Percentiles rank a stretch among this genome's conserved stretches.
Evolutionary conservation across 2,888 invertebrate species (phyloP).

Genomic region (Diogma glabrata): DNA sequence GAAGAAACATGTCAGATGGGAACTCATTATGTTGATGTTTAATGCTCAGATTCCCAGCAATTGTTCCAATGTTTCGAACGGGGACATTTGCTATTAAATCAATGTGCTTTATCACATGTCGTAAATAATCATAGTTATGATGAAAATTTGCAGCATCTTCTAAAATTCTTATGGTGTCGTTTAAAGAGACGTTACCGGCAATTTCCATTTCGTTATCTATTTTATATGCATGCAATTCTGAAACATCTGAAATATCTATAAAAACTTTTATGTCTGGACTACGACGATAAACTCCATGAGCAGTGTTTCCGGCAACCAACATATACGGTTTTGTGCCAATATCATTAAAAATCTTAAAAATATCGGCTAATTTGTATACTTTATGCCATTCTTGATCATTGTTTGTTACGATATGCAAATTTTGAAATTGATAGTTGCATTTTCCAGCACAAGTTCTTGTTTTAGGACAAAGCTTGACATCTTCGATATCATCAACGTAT

Average conservation of each 20-base stretch:
- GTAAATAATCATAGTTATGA: constrained; percentile 46
- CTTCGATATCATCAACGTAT: constrained; percentile 24
- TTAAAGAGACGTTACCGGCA: constrained; percentile 41
- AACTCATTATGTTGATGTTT: constrained; percentile 42
- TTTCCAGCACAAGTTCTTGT: constrained; percentile 24
- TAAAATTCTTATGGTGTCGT: constrained; percentile 35
- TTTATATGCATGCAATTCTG: constrained; percentile 38
- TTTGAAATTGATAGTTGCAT: too few relatives aligned
- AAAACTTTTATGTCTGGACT: constrained; percentile 32
- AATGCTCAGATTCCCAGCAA: constrained; percentile 44
- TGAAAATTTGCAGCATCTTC: constrained; percentile 23
- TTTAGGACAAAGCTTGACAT: constrained; percentile 27
- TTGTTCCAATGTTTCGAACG: constrained; percentile 51
- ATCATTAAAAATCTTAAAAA: constrained; percentile 41
- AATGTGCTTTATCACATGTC: constrained; percentile 23
- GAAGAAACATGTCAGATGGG: constrained; percentile 41
- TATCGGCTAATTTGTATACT: constrained; percentile 37
- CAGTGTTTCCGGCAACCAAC: constrained; percentile 60
- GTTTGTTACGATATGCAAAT: constrained; percentile 29
- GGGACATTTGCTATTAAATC: constrained; percentile 58
- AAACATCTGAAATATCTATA: constrained; percentile 46
- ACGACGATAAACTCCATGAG: constrained; percentile 40
- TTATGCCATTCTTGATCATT: constrained; percentile 51
- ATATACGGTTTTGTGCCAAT: constrained; percentile 39
- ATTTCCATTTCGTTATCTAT: constrained; percentile 28